Evolutionary conservation across 2,888 invertebrate genomes (phyloP).

Genomic region (Pilophorus perplexus): DNA sequence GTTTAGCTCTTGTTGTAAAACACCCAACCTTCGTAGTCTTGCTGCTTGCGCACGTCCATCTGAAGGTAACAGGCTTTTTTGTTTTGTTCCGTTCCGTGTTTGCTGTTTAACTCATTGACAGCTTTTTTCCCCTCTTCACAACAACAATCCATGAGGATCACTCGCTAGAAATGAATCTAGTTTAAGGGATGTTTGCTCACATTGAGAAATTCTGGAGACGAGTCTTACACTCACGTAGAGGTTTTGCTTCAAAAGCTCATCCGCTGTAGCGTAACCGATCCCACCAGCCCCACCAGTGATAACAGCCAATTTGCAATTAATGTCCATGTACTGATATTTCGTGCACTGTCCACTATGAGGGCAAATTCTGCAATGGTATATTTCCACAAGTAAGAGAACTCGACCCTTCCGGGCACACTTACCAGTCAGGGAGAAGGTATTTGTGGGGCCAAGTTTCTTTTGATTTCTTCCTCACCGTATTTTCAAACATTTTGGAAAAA

Average conservation of each 20-base stretch:
- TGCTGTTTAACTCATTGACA: constrained; percentile 53
- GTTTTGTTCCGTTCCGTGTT: constrained; percentile 55
- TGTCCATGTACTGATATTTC: constrained; percentile 47
- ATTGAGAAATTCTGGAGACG: too few relatives aligned
- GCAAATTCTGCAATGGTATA: background rate
- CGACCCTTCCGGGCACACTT: too few relatives aligned
- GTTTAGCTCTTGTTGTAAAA: too few relatives aligned
- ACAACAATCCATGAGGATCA: constrained; percentile 35
- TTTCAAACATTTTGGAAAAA: too few relatives aligned
- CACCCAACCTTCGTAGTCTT: constrained; percentile 54
- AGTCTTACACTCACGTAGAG: constrained; percentile 48
- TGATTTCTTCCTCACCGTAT: too few relatives aligned
- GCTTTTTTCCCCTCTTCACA: constrained; percentile 53
- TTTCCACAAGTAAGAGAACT: too few relatives aligned
- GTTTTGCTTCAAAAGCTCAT: constrained; percentile 49
- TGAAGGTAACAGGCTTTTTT: constrained; percentile 55
- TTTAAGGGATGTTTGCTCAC: too few relatives aligned
- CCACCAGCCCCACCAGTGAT: constrained; percentile 49
- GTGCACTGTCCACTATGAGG: constrained; percentile 14
- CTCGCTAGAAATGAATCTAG: too few relatives aligned
- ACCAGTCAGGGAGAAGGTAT: too few relatives aligned
- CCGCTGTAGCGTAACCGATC: constrained; percentile 49
- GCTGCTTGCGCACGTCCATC: constrained; percentile 56
- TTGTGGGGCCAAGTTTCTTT: too few relatives aligned
- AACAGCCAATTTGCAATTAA: constrained; percentile 50